phyloP scores from a whole-genome alignment of 2,113 vertebrate genomes.

The Prietella phreatophila region DNA sequence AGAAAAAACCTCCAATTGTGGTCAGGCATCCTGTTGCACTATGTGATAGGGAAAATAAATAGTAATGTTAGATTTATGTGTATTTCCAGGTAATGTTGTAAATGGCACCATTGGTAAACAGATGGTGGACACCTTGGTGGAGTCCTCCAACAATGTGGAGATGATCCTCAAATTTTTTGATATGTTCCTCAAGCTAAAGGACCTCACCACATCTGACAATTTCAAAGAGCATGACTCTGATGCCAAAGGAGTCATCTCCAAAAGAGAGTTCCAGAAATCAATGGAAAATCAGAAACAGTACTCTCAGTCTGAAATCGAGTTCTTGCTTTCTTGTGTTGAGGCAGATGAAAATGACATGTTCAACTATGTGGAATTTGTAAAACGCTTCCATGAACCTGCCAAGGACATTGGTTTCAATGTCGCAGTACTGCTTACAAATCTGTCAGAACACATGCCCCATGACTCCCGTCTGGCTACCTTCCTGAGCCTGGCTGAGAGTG shows the following conservation, averaged over 20 bases:
- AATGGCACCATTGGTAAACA: slow-evolving; percentile 98
- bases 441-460: slow-evolving; percentile 96
- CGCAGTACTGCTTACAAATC: slow-evolving; percentile 90
- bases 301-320: slow-evolving; percentile 91
- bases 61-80: not conserved
- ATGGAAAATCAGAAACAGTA: slow-evolving; percentile 99
- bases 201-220: slow-evolving; percentile 91
- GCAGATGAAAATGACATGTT: slow-evolving; percentile 98
- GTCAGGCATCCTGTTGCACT: not conserved
- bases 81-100: slow-evolving; percentile 87
- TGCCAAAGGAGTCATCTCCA: slow-evolving; percentile 92
- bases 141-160: slow-evolving; percentile 96
- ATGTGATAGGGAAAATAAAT: not conserved
- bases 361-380: slow-evolving; percentile 93
- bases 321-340: slow-evolving; percentile 91
- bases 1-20: not conserved
- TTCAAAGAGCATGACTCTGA: slow-evolving; percentile 93
- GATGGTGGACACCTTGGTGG: slow-evolving; percentile 97
- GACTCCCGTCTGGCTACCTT: slow-evolving; percentile 89
- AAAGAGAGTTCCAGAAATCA: slow-evolving; percentile 97
- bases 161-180: slow-evolving; percentile 99
- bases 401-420: slow-evolving; percentile 98
- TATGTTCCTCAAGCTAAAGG: slow-evolving; percentile 98
- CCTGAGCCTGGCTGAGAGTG: slow-evolving; percentile 88
- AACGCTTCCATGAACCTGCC: slow-evolving; percentile 92